These are phyloP conservation scores for Leucozona laternaria DNA, from an alignment of 2,888 invertebrate species.

Conservation along the genomic window DNA sequence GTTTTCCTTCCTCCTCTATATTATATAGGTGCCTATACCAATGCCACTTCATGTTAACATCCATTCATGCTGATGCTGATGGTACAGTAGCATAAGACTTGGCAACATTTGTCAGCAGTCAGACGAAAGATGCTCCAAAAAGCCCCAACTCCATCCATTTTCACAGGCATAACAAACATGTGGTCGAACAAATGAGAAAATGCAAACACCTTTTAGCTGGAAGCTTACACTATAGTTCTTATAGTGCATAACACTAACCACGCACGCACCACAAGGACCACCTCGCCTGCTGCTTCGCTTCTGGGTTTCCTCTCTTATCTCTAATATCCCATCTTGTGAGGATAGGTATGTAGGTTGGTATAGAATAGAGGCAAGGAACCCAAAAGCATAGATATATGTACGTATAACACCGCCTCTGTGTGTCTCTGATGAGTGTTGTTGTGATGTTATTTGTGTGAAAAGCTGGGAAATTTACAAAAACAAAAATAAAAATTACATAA, in stretches of 20 bases:
- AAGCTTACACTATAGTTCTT: slow-evolving; percentile 27
- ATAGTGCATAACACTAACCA: slow-evolving; percentile 29
- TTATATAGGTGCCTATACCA: neutral
- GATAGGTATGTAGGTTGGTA: too few relatives aligned
- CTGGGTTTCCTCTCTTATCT: neutral
- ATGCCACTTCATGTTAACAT: slow-evolving; percentile 29
- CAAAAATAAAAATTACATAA: slow-evolving; percentile 53
- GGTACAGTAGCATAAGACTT: neutral
- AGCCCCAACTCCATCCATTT: slow-evolving; percentile 47
- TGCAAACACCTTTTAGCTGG: slow-evolving; percentile 24
- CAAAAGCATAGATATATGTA: slow-evolving; percentile 10
- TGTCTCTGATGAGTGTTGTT: slow-evolving; percentile 2
- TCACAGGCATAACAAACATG: slow-evolving; percentile 68
- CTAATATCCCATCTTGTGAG: slow-evolving; percentile 14
- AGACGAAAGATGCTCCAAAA: slow-evolving; percentile 12
- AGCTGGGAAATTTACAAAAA: slow-evolving; percentile 48
- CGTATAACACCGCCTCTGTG: neutral
- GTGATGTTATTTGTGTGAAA: slow-evolving; percentile 11
- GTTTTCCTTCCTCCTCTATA: neutral
- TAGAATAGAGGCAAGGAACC: neutral
- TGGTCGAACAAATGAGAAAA: slow-evolving; percentile 67
- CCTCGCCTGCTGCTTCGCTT: neutral
- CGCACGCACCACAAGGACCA: slow-evolving; percentile 66
- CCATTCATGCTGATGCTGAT: slow-evolving; percentile 9
- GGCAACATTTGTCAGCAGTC: slow-evolving; percentile 48